Conservation (phyloP, 2,888 invertebrate species). For the Pilophorus perplexus region DNA sequence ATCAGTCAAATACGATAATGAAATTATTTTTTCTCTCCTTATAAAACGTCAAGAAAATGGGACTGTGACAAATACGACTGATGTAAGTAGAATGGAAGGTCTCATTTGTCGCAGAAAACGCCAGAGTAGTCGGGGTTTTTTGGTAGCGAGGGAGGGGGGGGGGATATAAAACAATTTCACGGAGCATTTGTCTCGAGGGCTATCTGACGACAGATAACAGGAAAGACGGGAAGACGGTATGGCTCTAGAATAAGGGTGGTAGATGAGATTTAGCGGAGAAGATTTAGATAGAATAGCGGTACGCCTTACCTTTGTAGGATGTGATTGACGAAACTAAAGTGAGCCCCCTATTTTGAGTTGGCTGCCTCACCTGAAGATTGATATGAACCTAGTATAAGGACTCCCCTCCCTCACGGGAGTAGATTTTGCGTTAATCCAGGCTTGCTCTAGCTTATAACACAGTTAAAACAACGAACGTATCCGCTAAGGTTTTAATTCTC, state of each 20-base stretch:
- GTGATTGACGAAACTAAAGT: background rate
- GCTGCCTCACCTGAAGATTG: too few species aligned
- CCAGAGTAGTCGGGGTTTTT: background rate
- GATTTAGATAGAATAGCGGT: background rate
- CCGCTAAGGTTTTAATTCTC: too few species aligned
- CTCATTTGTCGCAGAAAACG: conserved; percentile 5
- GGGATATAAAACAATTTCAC: conserved; percentile 35
- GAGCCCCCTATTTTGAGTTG: background rate
- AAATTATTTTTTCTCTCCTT: background rate
- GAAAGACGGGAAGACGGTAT: too few species aligned
- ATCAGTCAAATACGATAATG: too few species aligned
- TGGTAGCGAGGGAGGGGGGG: background rate
- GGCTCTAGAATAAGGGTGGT: too few species aligned
- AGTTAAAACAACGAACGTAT: too few species aligned
- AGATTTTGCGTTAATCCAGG: too few species aligned
- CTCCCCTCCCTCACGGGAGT: too few species aligned
- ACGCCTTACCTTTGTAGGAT: background rate
- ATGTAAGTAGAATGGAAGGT: background rate
- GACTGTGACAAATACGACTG: background rate
- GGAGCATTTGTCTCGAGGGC: conserved; percentile 27
- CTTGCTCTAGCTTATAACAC: too few species aligned
- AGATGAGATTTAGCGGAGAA: background rate
- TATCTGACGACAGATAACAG: conserved; percentile 29
- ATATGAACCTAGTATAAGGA: too few species aligned
- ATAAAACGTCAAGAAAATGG: background rate